Evolutionary conservation across 2,113 vertebrate species (phyloP), one percentile per base, ranked within the genome.

Genomic region (Terrapene triunguis): DNA sequence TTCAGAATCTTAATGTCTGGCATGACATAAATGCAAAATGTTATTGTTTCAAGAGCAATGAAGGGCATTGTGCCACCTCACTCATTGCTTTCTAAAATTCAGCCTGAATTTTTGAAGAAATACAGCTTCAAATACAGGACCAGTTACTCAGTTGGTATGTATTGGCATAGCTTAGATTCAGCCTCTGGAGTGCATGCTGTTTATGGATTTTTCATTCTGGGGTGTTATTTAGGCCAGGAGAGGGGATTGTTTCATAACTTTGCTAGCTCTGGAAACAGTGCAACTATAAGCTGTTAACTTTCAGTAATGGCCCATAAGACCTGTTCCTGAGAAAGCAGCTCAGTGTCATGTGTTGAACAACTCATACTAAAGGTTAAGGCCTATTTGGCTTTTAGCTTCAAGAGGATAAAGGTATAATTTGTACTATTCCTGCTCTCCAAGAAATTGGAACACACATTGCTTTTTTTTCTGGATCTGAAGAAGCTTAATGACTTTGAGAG

Each of bases 381-480:
- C 88, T 92, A 9, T 32, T 95, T 97, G 87, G 48, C 84, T 84
- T 87, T 86, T 72, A 85, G 62, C 94, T 93, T 92, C n/a, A 94
- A 51, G 47, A 92, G 86, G 50, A 32, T 92, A 86, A 54, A 42
- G 72, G 84, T 79, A 50, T 83, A 89, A 69, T 90, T 94, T 94
- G 80, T 59, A 19, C 44, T 95, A 93, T 97, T 74, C 57, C 94
- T 74, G 78, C 25, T 95, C 76, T 80, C 91, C 76, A 83, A 97
- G 74, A 80, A 92, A 90, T 22, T 89, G 50, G 89, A 97, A 74
- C 9, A 8, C 74, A 27, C 11, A 14, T 42, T 76, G 88, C 87
- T 96, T 96, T 93, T 79, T 96, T 96, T 95, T 93, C 27, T 38
- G 65, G 97, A 95, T 93, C 88, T 95, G 85, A 96, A 86, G 93